These are phyloP conservation scores for Eilema depressum DNA, from an alignment of 2,888 invertebrate genomes.

Conservation along the genomic window DNA sequence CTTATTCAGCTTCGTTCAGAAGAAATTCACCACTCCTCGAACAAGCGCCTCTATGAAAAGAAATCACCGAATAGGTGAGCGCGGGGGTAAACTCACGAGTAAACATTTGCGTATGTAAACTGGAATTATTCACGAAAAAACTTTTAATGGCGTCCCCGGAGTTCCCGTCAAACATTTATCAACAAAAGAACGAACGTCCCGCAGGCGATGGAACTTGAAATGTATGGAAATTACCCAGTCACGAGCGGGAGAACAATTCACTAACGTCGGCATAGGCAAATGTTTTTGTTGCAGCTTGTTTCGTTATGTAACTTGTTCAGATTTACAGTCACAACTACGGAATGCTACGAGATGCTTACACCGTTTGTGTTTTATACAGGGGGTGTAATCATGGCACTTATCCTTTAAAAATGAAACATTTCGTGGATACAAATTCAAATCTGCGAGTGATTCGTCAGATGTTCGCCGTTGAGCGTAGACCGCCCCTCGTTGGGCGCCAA, in stretches of 20 bases:
- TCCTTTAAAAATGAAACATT: conserved; percentile 61
- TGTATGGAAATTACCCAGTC: conserved; percentile 87
- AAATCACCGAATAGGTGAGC: conserved; percentile 86
- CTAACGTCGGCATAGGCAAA: conserved; percentile 85
- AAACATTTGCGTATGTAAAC: conserved; percentile 87
- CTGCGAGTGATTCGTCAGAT: conserved; percentile 70
- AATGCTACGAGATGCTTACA: conserved; percentile 50
- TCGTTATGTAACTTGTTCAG: conserved; percentile 74
- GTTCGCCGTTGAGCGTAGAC: conserved; percentile 61
- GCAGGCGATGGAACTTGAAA: conserved; percentile 87
- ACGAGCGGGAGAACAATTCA: conserved; percentile 86
- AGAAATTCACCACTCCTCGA: conserved; percentile 76
- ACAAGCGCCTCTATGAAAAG: conserved; percentile 83
- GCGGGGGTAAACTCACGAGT: conserved; percentile 83
- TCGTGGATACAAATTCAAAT: conserved; percentile 58
- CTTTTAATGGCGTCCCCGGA: conserved; percentile 87
- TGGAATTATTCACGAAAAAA: conserved; percentile 87
- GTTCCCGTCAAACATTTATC: conserved; percentile 87
- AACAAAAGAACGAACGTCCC: conserved; percentile 87
- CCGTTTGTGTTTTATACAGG: conserved; percentile 36
- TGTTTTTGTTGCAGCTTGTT: conserved; percentile 86
- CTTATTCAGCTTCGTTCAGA: conserved; percentile 77
- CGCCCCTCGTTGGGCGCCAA: conserved; percentile 75
- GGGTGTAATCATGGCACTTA: conserved; percentile 21
- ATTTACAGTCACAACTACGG: conserved; percentile 74